These are phyloP conservation scores for Parapristionchus giblindavisi DNA, from an alignment of 2,888 invertebrate species.

Conservation along the genomic window DNA sequence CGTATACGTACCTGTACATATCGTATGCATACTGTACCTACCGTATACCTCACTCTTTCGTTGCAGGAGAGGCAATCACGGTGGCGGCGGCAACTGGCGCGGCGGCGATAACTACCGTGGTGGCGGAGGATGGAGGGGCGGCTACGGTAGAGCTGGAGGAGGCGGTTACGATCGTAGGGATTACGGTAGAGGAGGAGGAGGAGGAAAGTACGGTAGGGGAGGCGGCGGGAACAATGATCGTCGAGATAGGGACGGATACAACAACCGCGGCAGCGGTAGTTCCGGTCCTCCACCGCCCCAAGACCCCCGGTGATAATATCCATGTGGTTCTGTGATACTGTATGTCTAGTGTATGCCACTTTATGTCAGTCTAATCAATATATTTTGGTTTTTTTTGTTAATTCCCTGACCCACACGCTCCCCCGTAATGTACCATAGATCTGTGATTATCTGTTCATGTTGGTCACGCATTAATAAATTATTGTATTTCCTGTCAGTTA, in stretches of 20 bases:
- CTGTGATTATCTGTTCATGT: no score
- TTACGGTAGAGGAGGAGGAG: background rate
- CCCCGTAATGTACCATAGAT: no score
- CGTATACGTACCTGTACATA: background rate
- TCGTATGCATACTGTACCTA: no score
- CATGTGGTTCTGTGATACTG: background rate
- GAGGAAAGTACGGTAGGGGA: background rate
- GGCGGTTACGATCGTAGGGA: constrained; percentile 2
- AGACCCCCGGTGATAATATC: no score
- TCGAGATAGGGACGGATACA: background rate
- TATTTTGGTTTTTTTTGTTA: no score
- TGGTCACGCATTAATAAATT: no score
- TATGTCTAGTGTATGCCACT: background rate
- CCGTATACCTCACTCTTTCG: background rate
- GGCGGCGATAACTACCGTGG: background rate
- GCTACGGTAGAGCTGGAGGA: background rate
- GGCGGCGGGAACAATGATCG: background rate
- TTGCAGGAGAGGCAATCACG: constrained; percentile 8
- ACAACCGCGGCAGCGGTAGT: background rate
- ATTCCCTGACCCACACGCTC: no score
- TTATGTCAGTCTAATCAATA: background rate
- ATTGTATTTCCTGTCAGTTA: no score
- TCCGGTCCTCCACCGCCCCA: no score
- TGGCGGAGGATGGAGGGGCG: constrained; percentile 5
- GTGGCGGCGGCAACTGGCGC: constrained; percentile 16